Percentiles rank a stretch among this genome's conserved stretches.
These are phyloP conservation scores for Microcebus murinus DNA, from an alignment of 2,113 vertebrate species.

Conservation along the genomic window DNA sequence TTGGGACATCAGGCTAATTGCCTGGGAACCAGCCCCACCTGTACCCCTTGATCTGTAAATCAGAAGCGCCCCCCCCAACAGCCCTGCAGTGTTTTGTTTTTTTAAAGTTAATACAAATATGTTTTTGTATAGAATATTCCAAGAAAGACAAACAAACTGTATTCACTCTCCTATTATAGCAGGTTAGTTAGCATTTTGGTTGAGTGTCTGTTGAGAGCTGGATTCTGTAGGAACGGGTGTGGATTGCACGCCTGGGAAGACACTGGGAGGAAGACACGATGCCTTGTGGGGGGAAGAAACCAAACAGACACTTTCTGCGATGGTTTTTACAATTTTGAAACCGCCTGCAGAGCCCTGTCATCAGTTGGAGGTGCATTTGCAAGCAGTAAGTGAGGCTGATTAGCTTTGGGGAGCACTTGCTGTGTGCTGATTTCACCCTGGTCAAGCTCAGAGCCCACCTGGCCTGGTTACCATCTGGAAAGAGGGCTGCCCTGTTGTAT, in stretches of 20 bases:
- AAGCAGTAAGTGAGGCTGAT: not conserved
- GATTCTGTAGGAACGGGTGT: not conserved
- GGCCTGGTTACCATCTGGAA: not conserved
- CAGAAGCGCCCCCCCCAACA: no score
- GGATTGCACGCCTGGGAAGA: not conserved
- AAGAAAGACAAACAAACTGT: not conserved
- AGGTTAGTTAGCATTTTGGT: not conserved
- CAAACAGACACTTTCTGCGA: not conserved
- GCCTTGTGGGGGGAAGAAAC: not conserved
- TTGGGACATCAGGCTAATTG: not conserved
- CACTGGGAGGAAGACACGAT: not conserved
- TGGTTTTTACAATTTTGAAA: not conserved
- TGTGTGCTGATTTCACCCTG: not conserved
- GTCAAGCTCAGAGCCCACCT: not conserved
- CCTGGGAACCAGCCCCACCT: not conserved
- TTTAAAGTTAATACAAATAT: not conserved
- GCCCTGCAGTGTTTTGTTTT: not conserved
- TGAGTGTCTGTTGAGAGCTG: not conserved
- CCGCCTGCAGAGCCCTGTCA: not conserved
- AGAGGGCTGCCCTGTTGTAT: accelerated
- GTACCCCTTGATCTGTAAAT: not conserved
- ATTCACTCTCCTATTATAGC: not conserved
- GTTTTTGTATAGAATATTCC: not conserved
- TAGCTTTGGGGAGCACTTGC: not conserved
- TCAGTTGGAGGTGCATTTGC: not conserved